A percentile compares a stretch with the other conserved stretches of the same genome.
These are phyloP conservation scores for Lingula anatina DNA, from an alignment of 2,888 invertebrate genomes.

Conservation along the genomic window DNA sequence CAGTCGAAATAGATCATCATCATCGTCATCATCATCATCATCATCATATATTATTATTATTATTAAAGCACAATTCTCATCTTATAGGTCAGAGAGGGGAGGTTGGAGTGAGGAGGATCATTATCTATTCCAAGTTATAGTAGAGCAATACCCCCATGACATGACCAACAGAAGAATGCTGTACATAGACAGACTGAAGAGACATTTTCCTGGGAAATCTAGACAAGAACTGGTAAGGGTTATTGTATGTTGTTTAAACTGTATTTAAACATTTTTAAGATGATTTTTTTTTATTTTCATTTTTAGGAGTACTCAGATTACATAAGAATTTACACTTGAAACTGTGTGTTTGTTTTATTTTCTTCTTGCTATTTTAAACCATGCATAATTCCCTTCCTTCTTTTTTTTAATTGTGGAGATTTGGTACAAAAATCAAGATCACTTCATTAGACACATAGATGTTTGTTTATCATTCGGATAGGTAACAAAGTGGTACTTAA, in stretches of 20 bases:
- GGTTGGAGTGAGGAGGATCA: conserved; percentile 46
- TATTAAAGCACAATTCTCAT: too few species aligned
- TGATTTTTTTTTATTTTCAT: neutral
- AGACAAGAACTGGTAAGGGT: conserved; percentile 38
- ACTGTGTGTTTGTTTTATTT: neutral
- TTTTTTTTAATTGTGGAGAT: too few species aligned
- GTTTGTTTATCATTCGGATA: too few species aligned
- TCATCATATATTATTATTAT: too few species aligned
- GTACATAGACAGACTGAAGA: conserved; percentile 37
- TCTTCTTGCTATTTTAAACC: neutral
- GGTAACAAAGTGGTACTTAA: too few species aligned
- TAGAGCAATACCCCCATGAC: conserved; percentile 43
- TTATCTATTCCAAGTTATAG: conserved; percentile 33
- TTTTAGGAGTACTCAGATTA: neutral
- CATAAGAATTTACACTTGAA: neutral
- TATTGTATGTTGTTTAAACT: too few species aligned
- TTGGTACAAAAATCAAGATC: too few species aligned
- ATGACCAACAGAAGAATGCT: conserved; percentile 39
- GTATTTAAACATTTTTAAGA: neutral
- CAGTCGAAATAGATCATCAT: too few species aligned
- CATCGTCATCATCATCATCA: too few species aligned
- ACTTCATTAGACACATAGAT: too few species aligned
- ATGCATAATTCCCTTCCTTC: too few species aligned
- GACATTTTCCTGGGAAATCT: conserved; percentile 37
- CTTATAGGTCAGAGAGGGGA: conserved; percentile 24